Conservation (phyloP, 2,888 invertebrate species). For the Scaptomyza polygonia region DNA sequence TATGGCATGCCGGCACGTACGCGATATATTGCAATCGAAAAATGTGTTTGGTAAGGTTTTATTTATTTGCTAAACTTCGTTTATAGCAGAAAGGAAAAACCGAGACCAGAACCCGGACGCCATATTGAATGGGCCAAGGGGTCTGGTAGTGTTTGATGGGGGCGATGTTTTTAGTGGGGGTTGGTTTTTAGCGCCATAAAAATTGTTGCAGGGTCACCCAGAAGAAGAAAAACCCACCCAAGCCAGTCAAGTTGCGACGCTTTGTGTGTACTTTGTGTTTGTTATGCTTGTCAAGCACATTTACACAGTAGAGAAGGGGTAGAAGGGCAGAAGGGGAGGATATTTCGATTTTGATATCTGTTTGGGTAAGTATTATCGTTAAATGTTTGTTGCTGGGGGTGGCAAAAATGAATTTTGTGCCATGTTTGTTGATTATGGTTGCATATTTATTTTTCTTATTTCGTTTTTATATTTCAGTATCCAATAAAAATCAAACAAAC, state of each 20-base stretch:
- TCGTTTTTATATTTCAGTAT: conserved; percentile 43
- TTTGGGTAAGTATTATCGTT: conserved; percentile 79
- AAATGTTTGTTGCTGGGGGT: conserved; percentile 58
- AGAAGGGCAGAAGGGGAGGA: conserved; percentile 23
- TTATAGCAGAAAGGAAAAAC: conserved; percentile 54
- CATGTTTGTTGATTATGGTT: conserved; percentile 74
- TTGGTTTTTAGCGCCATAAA: conserved; percentile 61
- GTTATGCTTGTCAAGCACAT: conserved; percentile 83
- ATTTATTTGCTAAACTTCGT: conserved; percentile 77
- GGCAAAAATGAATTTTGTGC: conserved; percentile 33
- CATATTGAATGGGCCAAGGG: conserved; percentile 68
- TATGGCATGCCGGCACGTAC: conserved; percentile 78
- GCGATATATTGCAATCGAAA: conserved; percentile 78
- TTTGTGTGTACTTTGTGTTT: conserved; percentile 72
- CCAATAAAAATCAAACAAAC: conserved; percentile 32
- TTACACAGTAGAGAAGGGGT: conserved; percentile 41
- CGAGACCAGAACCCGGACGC: conserved; percentile 53
- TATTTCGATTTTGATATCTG: conserved; percentile 81
- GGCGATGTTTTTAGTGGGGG: conserved; percentile 5
- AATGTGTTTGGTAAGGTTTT: conserved; percentile 49
- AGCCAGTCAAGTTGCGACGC: conserved; percentile 52
- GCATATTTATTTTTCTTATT: conserved; percentile 71
- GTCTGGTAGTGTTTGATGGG: not conserved
- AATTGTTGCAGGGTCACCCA: conserved; percentile 42
- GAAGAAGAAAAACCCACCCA: conserved; percentile 5